These are phyloP conservation scores for Etia nguti DNA, from an alignment of 2,113 vertebrate genomes.

Conservation along the genomic window DNA sequence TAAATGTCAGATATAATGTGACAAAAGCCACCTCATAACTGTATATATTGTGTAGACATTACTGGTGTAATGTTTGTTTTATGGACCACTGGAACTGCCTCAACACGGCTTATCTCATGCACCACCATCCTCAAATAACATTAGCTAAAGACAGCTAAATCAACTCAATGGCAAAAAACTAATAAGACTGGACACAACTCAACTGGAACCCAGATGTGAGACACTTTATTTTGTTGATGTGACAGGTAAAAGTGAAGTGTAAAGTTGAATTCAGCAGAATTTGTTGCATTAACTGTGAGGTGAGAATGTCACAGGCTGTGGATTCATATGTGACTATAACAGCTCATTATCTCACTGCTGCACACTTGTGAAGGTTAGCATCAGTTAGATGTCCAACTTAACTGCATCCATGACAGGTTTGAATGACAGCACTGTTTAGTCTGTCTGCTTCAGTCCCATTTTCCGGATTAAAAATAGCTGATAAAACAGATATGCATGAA, in stretches of 20 bases:
- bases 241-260: background rate
- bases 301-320: background rate
- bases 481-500: fast-evolving
- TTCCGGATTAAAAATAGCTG: background rate
- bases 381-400: background rate
- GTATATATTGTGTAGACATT: background rate
- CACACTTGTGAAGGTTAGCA: background rate
- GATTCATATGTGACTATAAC: background rate
- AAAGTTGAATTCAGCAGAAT: fast-evolving
- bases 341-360: background rate
- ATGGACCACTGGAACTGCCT: background rate
- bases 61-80: fast-evolving
- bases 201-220: background rate
- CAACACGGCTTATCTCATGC: background rate
- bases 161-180: background rate
- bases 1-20: background rate
- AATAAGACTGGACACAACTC: background rate
- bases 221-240: background rate
- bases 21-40: background rate
- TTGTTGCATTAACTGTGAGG: background rate
- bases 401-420: too few relatives aligned
- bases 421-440: background rate
- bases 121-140: background rate
- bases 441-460: background rate
- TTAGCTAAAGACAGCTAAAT: background rate